Percentiles rank a stretch among this genome's conserved stretches.
phyloP scores from a whole-genome alignment of 64 coral and sea anemone species.

The Montipora sp. region DNA sequence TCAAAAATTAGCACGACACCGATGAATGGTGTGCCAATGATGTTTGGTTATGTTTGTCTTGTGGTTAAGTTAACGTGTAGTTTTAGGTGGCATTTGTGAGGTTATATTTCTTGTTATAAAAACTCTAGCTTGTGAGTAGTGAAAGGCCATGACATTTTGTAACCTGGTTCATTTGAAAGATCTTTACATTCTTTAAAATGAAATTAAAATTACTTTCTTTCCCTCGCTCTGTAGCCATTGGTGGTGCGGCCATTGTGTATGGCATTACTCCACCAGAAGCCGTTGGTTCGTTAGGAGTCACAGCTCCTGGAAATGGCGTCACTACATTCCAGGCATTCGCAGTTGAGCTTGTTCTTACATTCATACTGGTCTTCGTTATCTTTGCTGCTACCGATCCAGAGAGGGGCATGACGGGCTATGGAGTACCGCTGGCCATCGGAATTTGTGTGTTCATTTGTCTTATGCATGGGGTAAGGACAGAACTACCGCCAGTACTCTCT shows the following conservation, averaged over 20 bases:
- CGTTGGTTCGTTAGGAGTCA: slow-evolving; percentile 61
- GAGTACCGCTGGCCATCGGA: slow-evolving; percentile 77
- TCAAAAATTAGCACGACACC: too few relatives aligned
- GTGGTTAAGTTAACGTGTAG: too few relatives aligned
- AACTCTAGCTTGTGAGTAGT: too few relatives aligned
- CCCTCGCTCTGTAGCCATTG: slow-evolving; percentile 48
- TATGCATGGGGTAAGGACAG: slow-evolving; percentile 60
- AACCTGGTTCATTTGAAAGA: too few relatives aligned
- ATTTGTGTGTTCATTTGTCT: slow-evolving; percentile 81
- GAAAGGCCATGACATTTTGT: too few relatives aligned
- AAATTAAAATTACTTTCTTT: background rate
- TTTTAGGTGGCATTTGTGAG: too few relatives aligned
- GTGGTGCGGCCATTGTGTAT: slow-evolving; percentile 58
- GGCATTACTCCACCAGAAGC: background rate
- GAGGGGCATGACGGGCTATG: slow-evolving; percentile 64
- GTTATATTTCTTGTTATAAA: too few relatives aligned
- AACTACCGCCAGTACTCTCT: too few relatives aligned
- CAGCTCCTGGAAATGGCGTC: slow-evolving; percentile 42
- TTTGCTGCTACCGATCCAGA: slow-evolving; percentile 56
- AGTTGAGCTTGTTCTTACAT: slow-evolving; percentile 57
- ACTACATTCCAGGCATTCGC: slow-evolving; percentile 50
- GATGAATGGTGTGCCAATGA: too few relatives aligned
- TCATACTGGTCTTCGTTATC: slow-evolving; percentile 75
- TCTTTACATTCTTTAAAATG: too few relatives aligned
- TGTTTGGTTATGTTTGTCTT: too few relatives aligned